Evolutionary conservation across 1,140 invertebrate genomes (phyloP).

Genomic region (Dinoponera quadriceps): DNA sequence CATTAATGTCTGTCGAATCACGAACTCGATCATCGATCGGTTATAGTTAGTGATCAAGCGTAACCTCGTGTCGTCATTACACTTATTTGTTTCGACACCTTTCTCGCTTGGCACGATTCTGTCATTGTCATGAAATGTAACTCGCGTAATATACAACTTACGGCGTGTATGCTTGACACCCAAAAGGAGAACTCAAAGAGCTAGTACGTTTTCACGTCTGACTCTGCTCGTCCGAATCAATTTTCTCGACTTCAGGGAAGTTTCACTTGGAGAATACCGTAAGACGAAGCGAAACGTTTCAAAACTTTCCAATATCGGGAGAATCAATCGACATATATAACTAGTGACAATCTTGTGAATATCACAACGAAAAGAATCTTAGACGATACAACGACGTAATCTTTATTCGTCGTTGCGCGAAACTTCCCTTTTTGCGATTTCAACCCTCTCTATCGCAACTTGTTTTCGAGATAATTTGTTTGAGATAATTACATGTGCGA

Average conservation of each 20-base stretch:
- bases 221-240: background rate
- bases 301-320: no score
- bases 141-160: background rate
- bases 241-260: no score
- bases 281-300: no score
- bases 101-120: conserved; percentile 67
- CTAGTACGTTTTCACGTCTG: background rate
- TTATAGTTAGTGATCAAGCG: conserved; percentile 68
- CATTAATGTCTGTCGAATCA: conserved; percentile 67
- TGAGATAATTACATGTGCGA: conserved; percentile 20
- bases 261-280: no score
- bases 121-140: conserved; percentile 69
- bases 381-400: background rate
- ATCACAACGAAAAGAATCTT: no score
- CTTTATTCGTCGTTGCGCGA: background rate
- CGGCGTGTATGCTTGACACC: background rate
- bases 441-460: background rate
- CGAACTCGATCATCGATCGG: conserved; percentile 70
- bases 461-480: background rate
- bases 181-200: background rate
- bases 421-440: background rate
- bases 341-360: background rate
- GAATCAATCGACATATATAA: no score
- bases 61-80: conserved; percentile 65
- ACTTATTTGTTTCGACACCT: conserved; percentile 72